These are phyloP conservation scores for Drosophila sechellia DNA, from an alignment of 1,140 invertebrate species.

Conservation along the genomic window DNA sequence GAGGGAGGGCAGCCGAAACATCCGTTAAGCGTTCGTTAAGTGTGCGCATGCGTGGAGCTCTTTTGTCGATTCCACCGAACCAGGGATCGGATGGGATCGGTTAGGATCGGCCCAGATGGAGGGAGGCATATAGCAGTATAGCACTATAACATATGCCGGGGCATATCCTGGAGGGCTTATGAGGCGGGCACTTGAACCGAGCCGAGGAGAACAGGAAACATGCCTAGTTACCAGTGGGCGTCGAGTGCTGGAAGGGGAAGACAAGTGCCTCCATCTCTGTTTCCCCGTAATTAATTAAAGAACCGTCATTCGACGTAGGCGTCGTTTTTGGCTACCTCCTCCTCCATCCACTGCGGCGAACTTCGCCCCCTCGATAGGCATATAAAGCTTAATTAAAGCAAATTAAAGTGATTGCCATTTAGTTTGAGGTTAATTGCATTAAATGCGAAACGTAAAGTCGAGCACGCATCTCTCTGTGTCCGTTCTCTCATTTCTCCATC, in stretches of 20 bases:
- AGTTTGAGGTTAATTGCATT: conserved; percentile 84
- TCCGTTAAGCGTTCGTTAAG: conserved; percentile 77
- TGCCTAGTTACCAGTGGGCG: conserved; percentile 57
- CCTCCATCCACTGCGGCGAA: neutral
- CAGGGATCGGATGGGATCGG: conserved; percentile 14
- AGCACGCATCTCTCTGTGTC: conserved; percentile 36
- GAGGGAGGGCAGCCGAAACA: conserved; percentile 59
- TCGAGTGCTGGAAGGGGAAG: conserved; percentile 19
- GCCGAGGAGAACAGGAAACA: conserved; percentile 52
- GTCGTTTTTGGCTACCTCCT: conserved; percentile 52
- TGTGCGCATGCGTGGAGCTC: conserved; percentile 63
- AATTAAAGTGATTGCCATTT: conserved; percentile 83
- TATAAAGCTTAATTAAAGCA: conserved; percentile 83
- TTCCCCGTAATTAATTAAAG: conserved; percentile 69
- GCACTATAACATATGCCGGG: conserved; percentile 25
- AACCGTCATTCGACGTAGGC: conserved; percentile 62
- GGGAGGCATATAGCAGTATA: neutral
- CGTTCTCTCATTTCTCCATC: conserved; percentile 4
- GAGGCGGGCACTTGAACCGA: conserved; percentile 45
- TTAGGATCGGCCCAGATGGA: conserved; percentile 1
- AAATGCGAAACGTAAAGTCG: conserved; percentile 75
- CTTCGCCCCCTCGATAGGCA: conserved; percentile 53
- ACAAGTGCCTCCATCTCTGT: conserved; percentile 26
- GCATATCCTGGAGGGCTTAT: conserved; percentile 51
- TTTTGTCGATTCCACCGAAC: conserved; percentile 58